phyloP scores from a whole-genome alignment of 2,888 invertebrate genomes.

The Apotomis capreana region DNA sequence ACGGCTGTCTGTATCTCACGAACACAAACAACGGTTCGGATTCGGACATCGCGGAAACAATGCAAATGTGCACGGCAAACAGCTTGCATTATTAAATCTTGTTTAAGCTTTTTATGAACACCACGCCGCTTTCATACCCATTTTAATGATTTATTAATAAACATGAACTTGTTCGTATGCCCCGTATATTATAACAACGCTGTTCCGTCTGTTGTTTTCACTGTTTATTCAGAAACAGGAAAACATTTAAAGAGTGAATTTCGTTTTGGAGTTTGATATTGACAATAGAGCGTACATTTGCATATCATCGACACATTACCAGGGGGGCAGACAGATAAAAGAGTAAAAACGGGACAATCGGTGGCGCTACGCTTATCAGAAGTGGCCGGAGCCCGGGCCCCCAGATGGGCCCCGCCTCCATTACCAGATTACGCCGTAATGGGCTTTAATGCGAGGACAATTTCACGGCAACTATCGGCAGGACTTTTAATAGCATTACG shows the following conservation, averaged over 20 bases:
- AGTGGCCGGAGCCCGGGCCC: slow-evolving; percentile 48
- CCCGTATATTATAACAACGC: not conserved
- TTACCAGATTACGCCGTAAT: slow-evolving; percentile 57
- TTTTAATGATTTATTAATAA: slow-evolving; percentile 25
- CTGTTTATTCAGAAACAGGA: slow-evolving; percentile 2
- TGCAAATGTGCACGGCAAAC: slow-evolving; percentile 16
- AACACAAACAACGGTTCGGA: slow-evolving; percentile 10
- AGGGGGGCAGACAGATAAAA: slow-evolving; percentile 42
- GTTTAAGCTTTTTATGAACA: slow-evolving; percentile 24
- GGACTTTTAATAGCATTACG: slow-evolving; percentile 37
- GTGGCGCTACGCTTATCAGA: slow-evolving; percentile 51
- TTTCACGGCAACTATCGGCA: slow-evolving; percentile 43
- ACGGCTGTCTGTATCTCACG: slow-evolving; percentile 7
- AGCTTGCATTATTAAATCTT: slow-evolving; percentile 31
- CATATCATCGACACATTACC: slow-evolving; percentile 46
- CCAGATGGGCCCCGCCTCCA: slow-evolving; percentile 46
- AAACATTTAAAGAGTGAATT: slow-evolving; percentile 20
- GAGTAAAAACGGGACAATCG: slow-evolving; percentile 45
- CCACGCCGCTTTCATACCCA: slow-evolving; percentile 10
- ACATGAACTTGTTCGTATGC: slow-evolving; percentile 13
- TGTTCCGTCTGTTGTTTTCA: slow-evolving; percentile 5
- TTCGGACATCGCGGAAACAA: slow-evolving; percentile 14
- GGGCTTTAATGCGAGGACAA: slow-evolving; percentile 49
- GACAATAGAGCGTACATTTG: slow-evolving; percentile 46
- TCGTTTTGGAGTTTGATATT: slow-evolving; percentile 1